Conservation (phyloP, 2,888 invertebrate species). For the Luperina testacea region DNA sequence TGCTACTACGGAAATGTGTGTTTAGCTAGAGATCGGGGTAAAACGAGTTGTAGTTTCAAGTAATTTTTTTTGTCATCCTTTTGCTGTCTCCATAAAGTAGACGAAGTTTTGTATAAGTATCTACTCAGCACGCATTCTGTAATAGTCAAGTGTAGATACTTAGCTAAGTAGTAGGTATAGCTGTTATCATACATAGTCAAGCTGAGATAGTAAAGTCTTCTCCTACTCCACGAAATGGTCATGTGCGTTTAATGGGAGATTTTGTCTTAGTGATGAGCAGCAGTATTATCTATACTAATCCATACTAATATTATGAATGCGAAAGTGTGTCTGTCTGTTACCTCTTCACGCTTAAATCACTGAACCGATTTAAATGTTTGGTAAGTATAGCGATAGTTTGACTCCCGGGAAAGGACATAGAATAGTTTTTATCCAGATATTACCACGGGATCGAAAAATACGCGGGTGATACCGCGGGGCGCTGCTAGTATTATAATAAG, state of each 20-base stretch:
- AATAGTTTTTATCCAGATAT: too few relatives aligned
- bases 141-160: not conserved
- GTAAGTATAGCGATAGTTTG: too few relatives aligned
- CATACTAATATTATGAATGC: too few relatives aligned
- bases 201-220: too few relatives aligned
- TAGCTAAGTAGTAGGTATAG: not conserved
- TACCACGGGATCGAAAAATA: too few relatives aligned
- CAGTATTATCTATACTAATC: not conserved
- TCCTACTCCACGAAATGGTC: not conserved
- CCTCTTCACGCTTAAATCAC: too few relatives aligned
- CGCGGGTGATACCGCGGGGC: too few relatives aligned
- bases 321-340: too few relatives aligned
- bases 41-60: constrained; percentile 12
- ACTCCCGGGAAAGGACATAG: too few relatives aligned
- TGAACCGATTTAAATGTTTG: too few relatives aligned
- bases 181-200: not conserved
- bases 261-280: not conserved
- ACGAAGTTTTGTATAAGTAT: not conserved
- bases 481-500: too few relatives aligned
- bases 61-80: not conserved
- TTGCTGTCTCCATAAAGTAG: not conserved
- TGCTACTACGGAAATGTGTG: constrained; percentile 28
- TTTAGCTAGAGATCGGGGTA: not conserved
- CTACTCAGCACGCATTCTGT: not conserved
- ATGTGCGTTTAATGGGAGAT: not conserved